Evolutionary conservation across 2,888 invertebrate species (phyloP).

Genomic region (Cantharis rustica): DNA sequence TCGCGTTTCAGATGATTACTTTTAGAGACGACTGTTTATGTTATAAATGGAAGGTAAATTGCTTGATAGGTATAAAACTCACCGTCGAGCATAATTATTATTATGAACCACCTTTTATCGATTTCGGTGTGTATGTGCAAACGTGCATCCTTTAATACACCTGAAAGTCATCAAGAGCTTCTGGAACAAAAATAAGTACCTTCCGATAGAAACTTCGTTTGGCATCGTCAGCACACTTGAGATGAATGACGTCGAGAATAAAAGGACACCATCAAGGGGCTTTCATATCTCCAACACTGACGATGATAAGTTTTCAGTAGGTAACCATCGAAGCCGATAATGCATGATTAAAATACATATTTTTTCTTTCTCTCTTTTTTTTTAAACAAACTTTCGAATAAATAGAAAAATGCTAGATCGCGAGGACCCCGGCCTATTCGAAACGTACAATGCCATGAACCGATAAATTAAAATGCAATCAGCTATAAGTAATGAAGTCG

Average conservation of each 20-base stretch:
- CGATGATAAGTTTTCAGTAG: background rate
- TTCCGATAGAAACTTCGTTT: slow-evolving; percentile 17
- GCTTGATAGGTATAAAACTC: slow-evolving; percentile 29
- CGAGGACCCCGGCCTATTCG: slow-evolving; percentile 8
- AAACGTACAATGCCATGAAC: slow-evolving; percentile 41
- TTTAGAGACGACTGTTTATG: slow-evolving; percentile 40
- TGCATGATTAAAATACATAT: background rate
- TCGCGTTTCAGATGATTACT: slow-evolving; percentile 44
- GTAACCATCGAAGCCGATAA: background rate
- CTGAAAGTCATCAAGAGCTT: slow-evolving; percentile 28
- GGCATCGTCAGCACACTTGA: slow-evolving; percentile 30
- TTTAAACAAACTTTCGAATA: background rate
- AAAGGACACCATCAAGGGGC: slow-evolving; percentile 13
- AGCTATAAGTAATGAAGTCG: slow-evolving; percentile 49
- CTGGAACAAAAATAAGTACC: slow-evolving; percentile 27
- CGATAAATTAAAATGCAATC: slow-evolving; percentile 53
- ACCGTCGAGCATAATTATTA: background rate
- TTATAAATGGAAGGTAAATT: slow-evolving; percentile 34
- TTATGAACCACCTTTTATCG: background rate
- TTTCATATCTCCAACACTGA: background rate
- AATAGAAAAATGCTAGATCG: background rate
- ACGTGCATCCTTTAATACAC: slow-evolving; percentile 19
- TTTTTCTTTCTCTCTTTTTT: background rate
- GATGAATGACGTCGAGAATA: slow-evolving; percentile 20
- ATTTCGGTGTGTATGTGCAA: background rate